phyloP scores from a whole-genome alignment of 2,888 invertebrate genomes.

The Germaria angustata region DNA sequence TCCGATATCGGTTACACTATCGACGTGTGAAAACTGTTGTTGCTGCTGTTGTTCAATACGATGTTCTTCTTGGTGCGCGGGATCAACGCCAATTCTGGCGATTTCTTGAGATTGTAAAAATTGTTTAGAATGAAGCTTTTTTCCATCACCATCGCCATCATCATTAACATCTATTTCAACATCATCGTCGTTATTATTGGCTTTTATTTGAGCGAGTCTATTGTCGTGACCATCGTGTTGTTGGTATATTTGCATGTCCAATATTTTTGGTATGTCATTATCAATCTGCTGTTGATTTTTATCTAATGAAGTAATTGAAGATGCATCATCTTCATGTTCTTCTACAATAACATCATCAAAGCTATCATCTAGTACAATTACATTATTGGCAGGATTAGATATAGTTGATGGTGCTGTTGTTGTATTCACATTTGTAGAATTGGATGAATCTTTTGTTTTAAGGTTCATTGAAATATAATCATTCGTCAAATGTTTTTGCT shows the following conservation, averaged over 20 bases:
- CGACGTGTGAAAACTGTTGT: constrained; percentile 21
- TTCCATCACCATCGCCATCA: not conserved
- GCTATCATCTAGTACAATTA: constrained; percentile 69
- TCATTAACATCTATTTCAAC: constrained; percentile 36
- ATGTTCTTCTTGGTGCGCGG: not conserved
- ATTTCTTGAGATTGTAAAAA: constrained; percentile 11
- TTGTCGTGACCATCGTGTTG: constrained; percentile 53
- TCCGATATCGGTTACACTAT: constrained; percentile 67
- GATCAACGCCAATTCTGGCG: not conserved
- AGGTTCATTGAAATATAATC: constrained; percentile 51
- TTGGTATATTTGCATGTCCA: constrained; percentile 64
- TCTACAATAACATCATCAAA: constrained; percentile 74
- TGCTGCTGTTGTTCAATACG: constrained; percentile 7
- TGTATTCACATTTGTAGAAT: constrained; percentile 1
- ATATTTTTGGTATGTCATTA: constrained; percentile 60
- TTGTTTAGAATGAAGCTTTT: not conserved
- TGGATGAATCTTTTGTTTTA: constrained; percentile 42
- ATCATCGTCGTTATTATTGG: constrained; percentile 31
- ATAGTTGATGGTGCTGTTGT: not conserved
- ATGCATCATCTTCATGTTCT: constrained; percentile 66
- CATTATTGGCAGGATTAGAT: constrained; percentile 49
- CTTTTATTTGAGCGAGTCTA: constrained; percentile 49
- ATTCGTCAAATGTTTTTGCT: constrained; percentile 41
- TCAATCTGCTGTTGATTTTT: constrained; percentile 31
- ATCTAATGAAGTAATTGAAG: constrained; percentile 32